phyloP scores from a whole-genome alignment of 2,113 vertebrate genomes.

The Leptosomus discolor region DNA sequence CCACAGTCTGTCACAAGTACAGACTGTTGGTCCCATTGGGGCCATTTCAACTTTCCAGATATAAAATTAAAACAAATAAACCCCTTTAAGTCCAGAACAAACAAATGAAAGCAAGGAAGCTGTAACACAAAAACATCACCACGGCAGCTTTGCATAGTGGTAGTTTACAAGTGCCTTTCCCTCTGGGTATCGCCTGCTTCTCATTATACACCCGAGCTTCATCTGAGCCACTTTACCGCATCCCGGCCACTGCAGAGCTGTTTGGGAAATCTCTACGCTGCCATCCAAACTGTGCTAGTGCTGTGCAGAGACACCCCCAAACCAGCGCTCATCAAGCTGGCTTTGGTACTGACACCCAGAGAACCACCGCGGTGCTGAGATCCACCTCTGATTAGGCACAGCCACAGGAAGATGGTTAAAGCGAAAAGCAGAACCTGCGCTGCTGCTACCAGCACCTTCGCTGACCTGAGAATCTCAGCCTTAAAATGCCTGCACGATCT shows the following conservation, averaged over 20 bases:
- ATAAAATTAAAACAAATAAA: background rate
- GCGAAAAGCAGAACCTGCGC: background rate
- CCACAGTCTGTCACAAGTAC: background rate
- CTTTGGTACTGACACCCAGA: background rate
- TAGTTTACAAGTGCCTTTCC: background rate
- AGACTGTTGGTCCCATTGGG: accelerated
- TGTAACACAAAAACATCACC: background rate
- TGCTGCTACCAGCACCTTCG: background rate
- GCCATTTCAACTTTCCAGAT: background rate
- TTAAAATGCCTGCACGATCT: background rate
- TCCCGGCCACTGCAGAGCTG: background rate
- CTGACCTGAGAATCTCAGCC: background rate
- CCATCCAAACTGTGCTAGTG: background rate
- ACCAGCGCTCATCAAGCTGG: background rate
- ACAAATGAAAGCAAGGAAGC: background rate
- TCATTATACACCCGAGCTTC: background rate
- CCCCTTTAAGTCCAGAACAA: background rate
- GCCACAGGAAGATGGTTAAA: background rate
- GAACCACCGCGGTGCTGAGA: background rate
- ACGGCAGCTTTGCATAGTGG: background rate
- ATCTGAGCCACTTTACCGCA: background rate
- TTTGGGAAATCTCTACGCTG: background rate
- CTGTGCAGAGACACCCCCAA: background rate
- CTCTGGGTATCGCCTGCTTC: background rate
- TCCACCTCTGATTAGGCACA: background rate